phyloP scores from a whole-genome alignment of 2,797 vertebrate species.

The Chrosomus eos region DNA sequence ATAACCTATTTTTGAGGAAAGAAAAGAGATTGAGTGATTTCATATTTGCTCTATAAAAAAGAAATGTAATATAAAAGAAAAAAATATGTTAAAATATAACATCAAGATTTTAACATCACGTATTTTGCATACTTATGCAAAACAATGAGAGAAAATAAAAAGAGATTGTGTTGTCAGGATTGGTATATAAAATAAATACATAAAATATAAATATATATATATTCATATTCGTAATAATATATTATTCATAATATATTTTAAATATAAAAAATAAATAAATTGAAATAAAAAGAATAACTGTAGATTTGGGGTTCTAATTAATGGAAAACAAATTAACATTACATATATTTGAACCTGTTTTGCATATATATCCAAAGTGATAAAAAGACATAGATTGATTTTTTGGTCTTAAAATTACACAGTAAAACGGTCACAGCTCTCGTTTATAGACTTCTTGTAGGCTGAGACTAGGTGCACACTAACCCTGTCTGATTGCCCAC shows the following conservation, averaged over 20 bases:
- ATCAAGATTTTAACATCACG: neutral
- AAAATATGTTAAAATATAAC: neutral
- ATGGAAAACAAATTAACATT: neutral
- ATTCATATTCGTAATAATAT: too few species aligned
- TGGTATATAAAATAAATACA: neutral
- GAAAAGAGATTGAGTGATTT: neutral
- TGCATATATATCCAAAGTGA: neutral
- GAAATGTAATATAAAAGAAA: neutral
- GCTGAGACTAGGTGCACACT: neutral
- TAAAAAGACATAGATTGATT: neutral
- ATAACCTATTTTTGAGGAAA: neutral
- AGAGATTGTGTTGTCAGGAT: neutral
- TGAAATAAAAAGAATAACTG: neutral
- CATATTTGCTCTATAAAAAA: neutral
- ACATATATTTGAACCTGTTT: neutral
- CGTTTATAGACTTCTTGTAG: neutral
- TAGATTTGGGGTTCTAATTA: neutral
- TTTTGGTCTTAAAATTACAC: neutral
- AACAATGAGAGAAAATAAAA: neutral
- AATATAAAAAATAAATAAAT: neutral
- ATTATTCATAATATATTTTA: too few species aligned
- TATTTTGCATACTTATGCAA: neutral
- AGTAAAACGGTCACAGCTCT: neutral
- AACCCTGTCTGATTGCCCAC: constrained; percentile 9
- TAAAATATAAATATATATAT: neutral